Evolutionary conservation across 1,140 invertebrate genomes (phyloP), one percentile per base, ranked within the genome.

Genomic region (Caenorhabditis remanei): DNA sequence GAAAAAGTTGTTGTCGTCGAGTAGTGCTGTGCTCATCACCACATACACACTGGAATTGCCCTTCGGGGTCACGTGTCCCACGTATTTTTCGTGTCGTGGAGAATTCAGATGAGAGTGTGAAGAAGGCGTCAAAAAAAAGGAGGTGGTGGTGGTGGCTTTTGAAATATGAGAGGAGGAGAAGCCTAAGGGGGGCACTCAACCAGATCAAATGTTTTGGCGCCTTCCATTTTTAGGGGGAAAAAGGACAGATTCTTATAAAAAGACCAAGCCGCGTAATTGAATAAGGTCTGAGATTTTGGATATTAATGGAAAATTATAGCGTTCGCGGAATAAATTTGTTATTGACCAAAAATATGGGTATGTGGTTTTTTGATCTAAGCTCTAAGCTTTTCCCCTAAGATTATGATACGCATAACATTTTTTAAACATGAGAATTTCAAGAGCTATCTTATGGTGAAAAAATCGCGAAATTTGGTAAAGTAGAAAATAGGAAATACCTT

Each of bases 131-230:
- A 32, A 21, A 63, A 8, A 32, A 11, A 63, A n/a, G n/a, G n/a
- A n/a, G n/a, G n/a, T n/a, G n/a, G n/a, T n/a, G n/a, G 21, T 13
- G 9, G 8, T 40, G 21, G 4, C 61, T 63, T 61, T 56, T 61
- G 53, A 61, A 56, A 61, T 58, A 58, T 84, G 53, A 84, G 82
- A 43, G 48, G 21, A 46, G 11, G 7, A 24, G 41, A 14, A 82
- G 32, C 21, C 9, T 6, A 5, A 13, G 7, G 13, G 16, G 21
- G 16, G 82, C 82, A 84, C 53, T 61, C 53, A 61, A 56, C 53
- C 82, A 58, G 56, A 84, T 84, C 53, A 61, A 84, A 84, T 84
- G 82, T 84, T 41, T 56, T 84, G 16, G 43, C 43, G 43, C n/a
- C 71, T 24, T 24, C 48, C 40, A 9, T 32, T 41, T 16, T 41